Evolutionary conservation across 2,888 invertebrate genomes (phyloP), one percentile per base, ranked within the genome.

Genomic region (Perizoma flavofasciatum): DNA sequence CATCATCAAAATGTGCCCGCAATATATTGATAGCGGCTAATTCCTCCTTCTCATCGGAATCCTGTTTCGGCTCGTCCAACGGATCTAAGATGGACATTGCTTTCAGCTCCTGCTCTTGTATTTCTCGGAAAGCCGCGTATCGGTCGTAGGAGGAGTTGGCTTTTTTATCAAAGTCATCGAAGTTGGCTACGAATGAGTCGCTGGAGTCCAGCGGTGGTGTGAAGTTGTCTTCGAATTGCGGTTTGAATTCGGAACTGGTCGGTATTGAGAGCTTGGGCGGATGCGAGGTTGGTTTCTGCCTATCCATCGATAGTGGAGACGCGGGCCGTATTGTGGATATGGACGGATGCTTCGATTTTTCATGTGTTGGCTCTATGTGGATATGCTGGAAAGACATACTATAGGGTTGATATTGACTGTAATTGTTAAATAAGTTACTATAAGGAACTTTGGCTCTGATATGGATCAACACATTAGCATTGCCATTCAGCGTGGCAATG

Each of bases 91-190:
- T 81, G 0, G 89, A 84, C 66, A 86, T 88, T 0, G 86, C 77
- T 78, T 94, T 94, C 35, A 95, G 82, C 70, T 95, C 95, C 79
- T 96, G 96, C 73, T 96, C 95, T 69, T 97, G 95, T 69, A 97
- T 94, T 88, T 98, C 97, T 64, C 97, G 93, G 75, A 98, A 97
- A 0, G 96, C 97, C 0, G 97, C 97, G 81, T 98, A 98, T 70
- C 96, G 94, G 79, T 97, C 97, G 75, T 95, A 96, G 0, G 94
- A 84, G 0, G 94, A 86, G 61, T 94, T 93, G 0, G 89, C 87
- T 77, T 92, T 92, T 59, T 86, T 84, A 69, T 91, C 85, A 69
- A 94, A 94, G 72, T 94, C 93, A 45, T 94, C 95, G 73, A 95
- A 95, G 73, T 94, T 95, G 0, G 95, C 94, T 7, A 95, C 94